A percentile compares a stretch with the other conserved stretches of the same genome.
These are phyloP conservation scores for Leucophenga maculata DNA, from an alignment of 2,888 invertebrate species.

Conservation along the genomic window DNA sequence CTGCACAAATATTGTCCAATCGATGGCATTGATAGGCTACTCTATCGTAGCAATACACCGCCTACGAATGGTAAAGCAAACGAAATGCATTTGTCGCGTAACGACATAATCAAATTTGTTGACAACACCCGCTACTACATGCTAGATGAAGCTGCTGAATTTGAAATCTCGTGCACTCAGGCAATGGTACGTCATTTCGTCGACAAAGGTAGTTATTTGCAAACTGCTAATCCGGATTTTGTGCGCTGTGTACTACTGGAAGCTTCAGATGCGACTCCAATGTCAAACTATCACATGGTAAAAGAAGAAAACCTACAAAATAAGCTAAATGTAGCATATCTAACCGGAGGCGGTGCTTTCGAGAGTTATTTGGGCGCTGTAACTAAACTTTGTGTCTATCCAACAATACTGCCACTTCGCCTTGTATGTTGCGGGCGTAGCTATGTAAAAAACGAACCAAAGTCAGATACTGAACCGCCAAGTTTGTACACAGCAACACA, in stretches of 20 bases:
- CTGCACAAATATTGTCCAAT: constrained; percentile 78
- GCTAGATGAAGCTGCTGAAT: constrained; percentile 81
- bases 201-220: constrained; percentile 75
- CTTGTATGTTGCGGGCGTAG: constrained; percentile 81
- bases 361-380: constrained; percentile 79
- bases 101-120: constrained; percentile 64
- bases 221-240: constrained; percentile 85
- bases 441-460: constrained; percentile 72
- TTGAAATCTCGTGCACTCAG: constrained; percentile 75
- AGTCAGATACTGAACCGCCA: background rate
- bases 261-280: constrained; percentile 75
- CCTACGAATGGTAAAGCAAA: background rate
- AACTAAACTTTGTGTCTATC: constrained; percentile 78
- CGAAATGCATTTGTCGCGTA: constrained; percentile 67
- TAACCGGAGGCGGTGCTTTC: constrained; percentile 84
- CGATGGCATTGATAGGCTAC: constrained; percentile 50
- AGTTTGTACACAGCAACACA: constrained; percentile 80
- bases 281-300: constrained; percentile 76
- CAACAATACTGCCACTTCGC: constrained; percentile 78
- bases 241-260: constrained; percentile 82
- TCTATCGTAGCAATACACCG: constrained; percentile 55
- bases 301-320: constrained; percentile 73
- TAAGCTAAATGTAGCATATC: constrained; percentile 77
- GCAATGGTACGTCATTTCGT: constrained; percentile 65
- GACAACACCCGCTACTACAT: constrained; percentile 76